These are phyloP conservation scores for Zapus hudsonius DNA, from an alignment of 2,113 vertebrate genomes.

Conservation along the genomic window DNA sequence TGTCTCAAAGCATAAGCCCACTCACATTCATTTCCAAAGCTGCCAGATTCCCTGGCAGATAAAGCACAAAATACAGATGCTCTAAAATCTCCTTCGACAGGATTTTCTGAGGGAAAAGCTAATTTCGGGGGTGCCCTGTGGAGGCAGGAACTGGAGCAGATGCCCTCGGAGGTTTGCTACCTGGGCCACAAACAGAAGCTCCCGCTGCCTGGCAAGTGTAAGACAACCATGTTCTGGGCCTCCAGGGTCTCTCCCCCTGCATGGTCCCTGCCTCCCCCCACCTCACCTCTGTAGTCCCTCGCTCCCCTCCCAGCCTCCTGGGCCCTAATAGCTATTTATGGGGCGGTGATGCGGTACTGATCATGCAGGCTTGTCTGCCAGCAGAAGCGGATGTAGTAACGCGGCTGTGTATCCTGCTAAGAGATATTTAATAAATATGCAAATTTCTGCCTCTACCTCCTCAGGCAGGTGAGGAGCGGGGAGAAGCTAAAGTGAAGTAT, in stretches of 20 bases:
- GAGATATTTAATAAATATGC: constrained; percentile 89
- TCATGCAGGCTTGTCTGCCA: background rate
- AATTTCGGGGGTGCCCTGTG: background rate
- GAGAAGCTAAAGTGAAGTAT: constrained; percentile 72
- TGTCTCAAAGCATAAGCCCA: background rate
- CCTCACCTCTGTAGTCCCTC: background rate
- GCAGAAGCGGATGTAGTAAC: constrained; percentile 69
- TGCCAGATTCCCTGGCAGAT: background rate
- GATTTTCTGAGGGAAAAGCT: background rate
- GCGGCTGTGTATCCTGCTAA: constrained; percentile 80
- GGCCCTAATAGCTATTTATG: constrained; percentile 31
- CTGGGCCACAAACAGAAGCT: background rate
- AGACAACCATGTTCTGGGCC: rapidly evolving
- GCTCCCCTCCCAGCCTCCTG: background rate
- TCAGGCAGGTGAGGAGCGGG: constrained; percentile 81
- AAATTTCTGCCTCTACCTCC: constrained; percentile 83
- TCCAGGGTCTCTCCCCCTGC: background rate
- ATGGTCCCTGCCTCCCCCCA: background rate
- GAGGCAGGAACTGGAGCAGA: background rate
- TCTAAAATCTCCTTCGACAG: background rate
- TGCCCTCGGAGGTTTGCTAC: background rate
- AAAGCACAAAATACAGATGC: background rate
- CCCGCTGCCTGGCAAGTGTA: background rate
- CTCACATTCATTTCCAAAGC: background rate
- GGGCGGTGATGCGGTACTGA: rapidly evolving